A percentile compares a stretch with the other conserved stretches of the same genome.
Conservation (phyloP, 2,113 vertebrate genomes). For the Siniperca chuatsi region DNA sequence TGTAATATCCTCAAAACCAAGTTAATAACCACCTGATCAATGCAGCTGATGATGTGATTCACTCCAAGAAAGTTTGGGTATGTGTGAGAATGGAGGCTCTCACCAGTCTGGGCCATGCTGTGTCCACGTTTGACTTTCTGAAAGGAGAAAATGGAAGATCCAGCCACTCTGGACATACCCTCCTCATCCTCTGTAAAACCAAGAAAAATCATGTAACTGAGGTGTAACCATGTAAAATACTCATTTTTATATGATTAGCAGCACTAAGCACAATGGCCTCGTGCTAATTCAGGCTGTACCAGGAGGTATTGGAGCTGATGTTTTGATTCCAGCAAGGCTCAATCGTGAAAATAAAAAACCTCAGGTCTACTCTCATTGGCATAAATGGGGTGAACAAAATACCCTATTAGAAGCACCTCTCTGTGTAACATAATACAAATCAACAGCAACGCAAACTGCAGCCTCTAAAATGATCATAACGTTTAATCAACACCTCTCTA, state of each 20-base stretch:
- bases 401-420: not conserved
- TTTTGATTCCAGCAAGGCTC: not conserved
- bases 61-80: not conserved
- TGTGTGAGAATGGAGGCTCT: not conserved
- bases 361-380: not conserved
- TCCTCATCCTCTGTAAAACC: conserved; percentile 75
- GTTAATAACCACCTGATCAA: not conserved
- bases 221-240: not conserved
- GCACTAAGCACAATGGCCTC: not conserved
- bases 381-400: not conserved
- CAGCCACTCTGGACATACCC: conserved; percentile 71
- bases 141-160: conserved; percentile 91
- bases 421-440: not conserved
- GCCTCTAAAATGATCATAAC: not conserved
- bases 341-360: not conserved
- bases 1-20: not conserved
- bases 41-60: not conserved
- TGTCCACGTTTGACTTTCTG: conserved; percentile 88
- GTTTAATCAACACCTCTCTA: not conserved
- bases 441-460: not conserved
- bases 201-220: not conserved
- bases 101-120: conserved; percentile 93
- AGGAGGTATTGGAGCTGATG: not conserved
- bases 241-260: not conserved
- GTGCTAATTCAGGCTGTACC: not conserved